These are phyloP conservation scores for Sogatella furcifera DNA, from an alignment of 1,140 invertebrate genomes.

Conservation along the genomic window DNA sequence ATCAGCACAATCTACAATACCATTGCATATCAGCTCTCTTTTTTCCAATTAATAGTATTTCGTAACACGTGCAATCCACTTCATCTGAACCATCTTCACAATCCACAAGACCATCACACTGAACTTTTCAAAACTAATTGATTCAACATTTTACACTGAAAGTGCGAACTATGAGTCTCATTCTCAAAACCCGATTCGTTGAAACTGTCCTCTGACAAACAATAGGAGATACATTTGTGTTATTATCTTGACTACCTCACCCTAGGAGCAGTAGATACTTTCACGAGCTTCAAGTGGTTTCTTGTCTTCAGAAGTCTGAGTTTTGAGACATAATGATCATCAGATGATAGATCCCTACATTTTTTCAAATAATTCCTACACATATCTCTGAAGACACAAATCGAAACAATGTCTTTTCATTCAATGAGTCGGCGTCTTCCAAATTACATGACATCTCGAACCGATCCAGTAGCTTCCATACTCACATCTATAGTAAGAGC, in stretches of 20 bases:
- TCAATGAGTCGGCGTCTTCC: too few relatives aligned
- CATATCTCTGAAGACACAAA: neutral
- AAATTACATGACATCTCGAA: too few relatives aligned
- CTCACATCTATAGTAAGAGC: too few relatives aligned
- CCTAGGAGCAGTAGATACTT: too few relatives aligned
- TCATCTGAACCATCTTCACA: slow-evolving; percentile 78
- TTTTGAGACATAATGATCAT: neutral
- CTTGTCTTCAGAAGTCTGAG: neutral
- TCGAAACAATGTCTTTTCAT: neutral
- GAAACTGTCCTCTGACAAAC: too few relatives aligned
- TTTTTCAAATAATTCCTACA: neutral
- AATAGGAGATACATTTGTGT: too few relatives aligned
- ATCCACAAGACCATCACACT: slow-evolving; percentile 56
- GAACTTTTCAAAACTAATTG: neutral
- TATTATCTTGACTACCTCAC: too few relatives aligned
- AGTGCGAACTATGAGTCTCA: neutral
- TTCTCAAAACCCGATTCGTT: neutral
- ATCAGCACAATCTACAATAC: slow-evolving; percentile 63
- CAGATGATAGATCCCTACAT: neutral
- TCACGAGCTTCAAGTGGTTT: neutral
- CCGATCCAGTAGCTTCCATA: too few relatives aligned
- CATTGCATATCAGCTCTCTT: slow-evolving; percentile 57
- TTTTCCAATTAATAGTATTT: slow-evolving; percentile 42
- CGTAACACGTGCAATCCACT: slow-evolving; percentile 55
- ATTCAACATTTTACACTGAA: neutral